phyloP scores from a whole-genome alignment of 2,888 invertebrate species.

The Tenthredo distinguenda region DNA sequence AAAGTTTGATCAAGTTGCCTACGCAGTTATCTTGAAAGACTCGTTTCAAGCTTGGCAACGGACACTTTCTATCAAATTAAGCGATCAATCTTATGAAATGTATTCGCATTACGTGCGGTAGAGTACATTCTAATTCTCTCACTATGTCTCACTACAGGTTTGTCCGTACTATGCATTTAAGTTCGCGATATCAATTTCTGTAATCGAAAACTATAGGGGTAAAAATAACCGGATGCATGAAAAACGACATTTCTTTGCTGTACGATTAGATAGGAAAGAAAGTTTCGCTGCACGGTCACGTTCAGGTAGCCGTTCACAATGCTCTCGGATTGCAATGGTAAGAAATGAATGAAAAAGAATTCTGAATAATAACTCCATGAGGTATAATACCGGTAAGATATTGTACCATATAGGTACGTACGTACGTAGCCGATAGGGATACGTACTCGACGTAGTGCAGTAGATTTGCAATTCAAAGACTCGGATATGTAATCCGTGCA shows the following conservation, averaged over 20 bases:
- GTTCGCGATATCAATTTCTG: not conserved
- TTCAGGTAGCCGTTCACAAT: not conserved
- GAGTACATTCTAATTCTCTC: not conserved
- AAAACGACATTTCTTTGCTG: not conserved
- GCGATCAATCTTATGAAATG: not conserved
- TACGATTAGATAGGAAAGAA: not conserved
- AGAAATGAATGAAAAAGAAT: not conserved
- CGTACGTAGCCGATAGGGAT: constrained; percentile 20
- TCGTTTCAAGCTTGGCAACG: not conserved
- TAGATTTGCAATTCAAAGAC: constrained; percentile 48
- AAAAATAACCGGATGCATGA: not conserved
- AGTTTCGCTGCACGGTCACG: not conserved
- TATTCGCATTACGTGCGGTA: not conserved
- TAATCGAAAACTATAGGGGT: not conserved
- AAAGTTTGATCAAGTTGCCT: not conserved
- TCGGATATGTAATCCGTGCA: constrained; percentile 28
- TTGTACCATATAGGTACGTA: not conserved
- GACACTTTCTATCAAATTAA: constrained; percentile 1
- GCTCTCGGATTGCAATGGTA: not conserved
- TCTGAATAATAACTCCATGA: constrained; percentile 26
- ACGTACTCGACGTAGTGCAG: not conserved
- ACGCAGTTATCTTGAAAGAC: not conserved
- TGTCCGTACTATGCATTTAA: not conserved
- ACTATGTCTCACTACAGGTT: not conserved
- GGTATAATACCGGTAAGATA: constrained; percentile 17